Percentiles rank a stretch among this genome's conserved stretches.
These are phyloP conservation scores for Anagrus nilaparvatae DNA, from an alignment of 1,140 invertebrate genomes.

Conservation along the genomic window DNA sequence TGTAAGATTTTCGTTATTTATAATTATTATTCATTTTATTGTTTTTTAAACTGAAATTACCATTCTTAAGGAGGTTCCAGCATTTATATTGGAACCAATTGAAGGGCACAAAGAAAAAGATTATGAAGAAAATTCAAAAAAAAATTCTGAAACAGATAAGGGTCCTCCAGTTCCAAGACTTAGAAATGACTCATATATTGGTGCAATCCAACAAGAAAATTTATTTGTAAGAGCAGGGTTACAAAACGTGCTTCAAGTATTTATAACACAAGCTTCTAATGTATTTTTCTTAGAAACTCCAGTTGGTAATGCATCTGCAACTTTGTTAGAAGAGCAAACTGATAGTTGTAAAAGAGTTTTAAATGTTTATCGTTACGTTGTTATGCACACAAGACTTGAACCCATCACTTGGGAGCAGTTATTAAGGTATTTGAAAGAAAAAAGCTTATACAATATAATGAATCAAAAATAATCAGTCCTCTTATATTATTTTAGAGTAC, in stretches of 20 bases:
- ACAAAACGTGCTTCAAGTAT: conserved; percentile 85
- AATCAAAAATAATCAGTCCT: background rate
- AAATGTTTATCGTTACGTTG: conserved; percentile 94
- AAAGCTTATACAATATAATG: background rate
- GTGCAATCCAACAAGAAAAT: conserved; percentile 69
- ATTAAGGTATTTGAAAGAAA: conserved; percentile 27
- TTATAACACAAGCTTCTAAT: conserved; percentile 91
- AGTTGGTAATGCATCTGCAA: conserved; percentile 34
- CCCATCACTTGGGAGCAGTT: conserved; percentile 75
- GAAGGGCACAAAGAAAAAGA: conserved; percentile 44
- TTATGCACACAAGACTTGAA: conserved; percentile 92
- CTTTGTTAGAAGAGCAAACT: conserved; percentile 78
- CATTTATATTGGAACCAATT: conserved; percentile 76
- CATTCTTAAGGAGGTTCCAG: conserved; percentile 58
- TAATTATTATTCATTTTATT: conserved; percentile 4
- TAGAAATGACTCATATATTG: conserved; percentile 73
- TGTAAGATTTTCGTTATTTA: conserved; percentile 39
- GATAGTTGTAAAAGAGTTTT: conserved; percentile 93
- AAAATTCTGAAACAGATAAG: conserved; percentile 31
- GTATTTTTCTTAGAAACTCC: conserved; percentile 71
- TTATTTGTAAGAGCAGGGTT: conserved; percentile 66
- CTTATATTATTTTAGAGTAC: conserved; percentile 64
- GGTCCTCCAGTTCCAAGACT: conserved; percentile 49
- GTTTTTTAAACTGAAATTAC: conserved; percentile 3
- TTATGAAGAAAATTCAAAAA: conserved; percentile 26